phyloP scores from a whole-genome alignment of 2,797 vertebrate species.

The Rallus crepitans region DNA sequence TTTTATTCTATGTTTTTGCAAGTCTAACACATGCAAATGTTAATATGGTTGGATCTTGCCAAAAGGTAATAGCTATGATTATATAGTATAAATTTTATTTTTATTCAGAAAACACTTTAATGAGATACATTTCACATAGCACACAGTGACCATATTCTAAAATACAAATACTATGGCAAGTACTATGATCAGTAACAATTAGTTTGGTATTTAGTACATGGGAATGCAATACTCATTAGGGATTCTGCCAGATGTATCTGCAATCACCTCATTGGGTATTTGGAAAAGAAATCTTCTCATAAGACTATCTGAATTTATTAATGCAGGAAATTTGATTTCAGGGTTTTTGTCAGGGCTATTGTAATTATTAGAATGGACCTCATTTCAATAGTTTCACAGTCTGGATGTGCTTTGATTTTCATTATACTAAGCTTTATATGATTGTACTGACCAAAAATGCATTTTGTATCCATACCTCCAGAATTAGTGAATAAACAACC shows the following conservation, averaged over 20 bases:
- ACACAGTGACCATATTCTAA: neutral
- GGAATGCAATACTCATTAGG: neutral
- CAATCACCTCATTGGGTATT: constrained; percentile 5
- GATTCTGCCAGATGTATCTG: constrained; percentile 12
- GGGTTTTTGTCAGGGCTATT: neutral
- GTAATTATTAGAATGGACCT: neutral
- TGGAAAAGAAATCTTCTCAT: constrained; percentile 14
- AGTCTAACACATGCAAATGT: neutral
- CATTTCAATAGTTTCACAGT: neutral
- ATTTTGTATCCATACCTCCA: neutral
- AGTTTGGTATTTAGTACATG: neutral
- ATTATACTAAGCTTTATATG: neutral
- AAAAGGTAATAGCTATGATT: neutral
- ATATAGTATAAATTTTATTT: neutral
- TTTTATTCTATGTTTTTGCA: neutral
- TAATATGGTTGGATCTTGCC: neutral
- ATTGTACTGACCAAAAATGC: neutral
- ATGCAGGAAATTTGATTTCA: constrained; percentile 34
- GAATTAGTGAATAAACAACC: neutral
- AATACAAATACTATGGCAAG: neutral
- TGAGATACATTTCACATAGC: neutral
- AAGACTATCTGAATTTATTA: constrained; percentile 5
- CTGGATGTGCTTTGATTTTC: neutral
- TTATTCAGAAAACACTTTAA: neutral
- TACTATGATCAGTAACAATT: neutral